Conservation (phyloP, 2,888 invertebrate genomes). For the Lycophotia porphyrea region DNA sequence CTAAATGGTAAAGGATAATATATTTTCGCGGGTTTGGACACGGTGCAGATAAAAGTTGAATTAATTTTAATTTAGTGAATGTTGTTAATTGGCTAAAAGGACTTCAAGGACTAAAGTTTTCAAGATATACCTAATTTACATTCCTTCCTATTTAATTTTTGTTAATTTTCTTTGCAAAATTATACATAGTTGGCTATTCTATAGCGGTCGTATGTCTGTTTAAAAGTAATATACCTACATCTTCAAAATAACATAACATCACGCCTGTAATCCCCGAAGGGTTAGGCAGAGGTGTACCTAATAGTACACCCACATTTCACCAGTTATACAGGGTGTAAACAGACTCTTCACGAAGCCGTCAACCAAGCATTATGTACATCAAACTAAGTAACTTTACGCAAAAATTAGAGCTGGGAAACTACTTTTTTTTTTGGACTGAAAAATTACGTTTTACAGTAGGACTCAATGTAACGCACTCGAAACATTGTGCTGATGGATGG, state of each 20-base stretch:
- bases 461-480: too few species aligned
- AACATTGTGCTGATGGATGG: too few species aligned
- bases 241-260: not conserved
- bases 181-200: not conserved
- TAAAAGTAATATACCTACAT: not conserved
- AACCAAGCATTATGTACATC: too few species aligned
- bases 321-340: too few species aligned
- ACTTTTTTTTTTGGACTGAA: too few species aligned
- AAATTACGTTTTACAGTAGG: too few species aligned
- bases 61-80: constrained; percentile 46
- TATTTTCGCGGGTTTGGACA: constrained; percentile 56
- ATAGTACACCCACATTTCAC: too few species aligned
- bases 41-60: constrained; percentile 53
- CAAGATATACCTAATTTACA: not conserved
- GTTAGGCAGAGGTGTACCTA: too few species aligned
- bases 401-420: too few species aligned
- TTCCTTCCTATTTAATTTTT: constrained; percentile 4
- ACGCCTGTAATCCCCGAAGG: too few species aligned
- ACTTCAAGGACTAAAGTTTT: constrained; percentile 17
- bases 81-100: constrained; percentile 38
- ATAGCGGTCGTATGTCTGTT: accelerated
- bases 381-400: too few species aligned
- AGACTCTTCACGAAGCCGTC: too few species aligned
- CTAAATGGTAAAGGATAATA: constrained; percentile 48
- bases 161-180: not conserved